phyloP scores from a whole-genome alignment of 2,888 invertebrate genomes.

The Dryobota labecula region DNA sequence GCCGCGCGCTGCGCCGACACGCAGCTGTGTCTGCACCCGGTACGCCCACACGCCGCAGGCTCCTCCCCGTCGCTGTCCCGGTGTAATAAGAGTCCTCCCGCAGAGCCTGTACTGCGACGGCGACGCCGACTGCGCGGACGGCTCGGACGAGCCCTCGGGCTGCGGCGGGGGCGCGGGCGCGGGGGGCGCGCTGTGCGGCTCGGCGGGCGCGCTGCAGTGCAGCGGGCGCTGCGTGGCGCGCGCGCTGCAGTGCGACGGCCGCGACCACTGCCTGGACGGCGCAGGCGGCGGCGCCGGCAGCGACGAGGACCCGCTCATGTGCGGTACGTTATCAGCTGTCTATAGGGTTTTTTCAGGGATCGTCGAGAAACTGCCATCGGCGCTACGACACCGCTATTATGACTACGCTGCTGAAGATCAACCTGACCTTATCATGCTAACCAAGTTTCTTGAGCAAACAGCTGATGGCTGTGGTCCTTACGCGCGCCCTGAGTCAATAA shows the following conservation, averaged over 20 bases:
- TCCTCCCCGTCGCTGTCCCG: neutral
- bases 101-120: conserved; percentile 92
- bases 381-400: too few species aligned
- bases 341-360: neutral
- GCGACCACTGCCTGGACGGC: conserved; percentile 92
- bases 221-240: conserved; percentile 92
- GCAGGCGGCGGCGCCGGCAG: conserved; percentile 90
- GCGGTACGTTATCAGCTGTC: conserved; percentile 71
- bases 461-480: too few species aligned
- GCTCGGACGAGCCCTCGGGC: conserved; percentile 92
- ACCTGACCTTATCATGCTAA: too few species aligned
- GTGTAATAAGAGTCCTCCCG: neutral
- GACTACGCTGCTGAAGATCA: too few species aligned
- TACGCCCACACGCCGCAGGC: conserved; percentile 64
- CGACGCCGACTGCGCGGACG: conserved; percentile 92
- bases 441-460: too few species aligned
- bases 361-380: too few species aligned
- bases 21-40: conserved; percentile 72
- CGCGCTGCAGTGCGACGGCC: conserved; percentile 93
- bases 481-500: too few species aligned
- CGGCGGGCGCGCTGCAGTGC: conserved; percentile 91
- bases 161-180: conserved; percentile 67
- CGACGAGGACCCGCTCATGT: conserved; percentile 91
- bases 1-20: conserved; percentile 78
- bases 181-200: conserved; percentile 61